These are phyloP conservation scores for Pterophyllum scalare DNA, from an alignment of 2,113 vertebrate species.

Conservation along the genomic window DNA sequence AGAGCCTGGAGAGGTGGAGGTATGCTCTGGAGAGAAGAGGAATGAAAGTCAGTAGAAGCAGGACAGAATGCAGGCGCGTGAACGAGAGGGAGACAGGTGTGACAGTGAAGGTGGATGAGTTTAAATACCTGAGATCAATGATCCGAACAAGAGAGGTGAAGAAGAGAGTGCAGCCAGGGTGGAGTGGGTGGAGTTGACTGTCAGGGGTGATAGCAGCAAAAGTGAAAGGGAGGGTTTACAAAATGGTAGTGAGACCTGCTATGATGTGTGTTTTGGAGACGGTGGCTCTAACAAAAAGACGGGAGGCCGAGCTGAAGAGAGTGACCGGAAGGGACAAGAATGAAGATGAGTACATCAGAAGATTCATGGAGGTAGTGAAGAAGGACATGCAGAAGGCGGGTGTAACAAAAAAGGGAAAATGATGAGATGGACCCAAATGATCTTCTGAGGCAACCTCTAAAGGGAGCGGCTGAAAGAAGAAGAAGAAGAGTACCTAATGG, in stretches of 20 bases:
- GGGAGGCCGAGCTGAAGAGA: neutral
- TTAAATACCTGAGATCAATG: rapidly evolving
- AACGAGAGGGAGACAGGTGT: neutral
- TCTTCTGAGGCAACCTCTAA: too few relatives aligned
- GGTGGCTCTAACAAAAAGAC: rapidly evolving
- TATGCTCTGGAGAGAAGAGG: neutral
- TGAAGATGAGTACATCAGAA: neutral
- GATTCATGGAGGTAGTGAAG: too few relatives aligned
- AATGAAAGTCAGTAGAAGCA: too few relatives aligned
- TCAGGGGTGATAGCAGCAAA: neutral
- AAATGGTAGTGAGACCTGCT: neutral
- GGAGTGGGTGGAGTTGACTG: too few relatives aligned
- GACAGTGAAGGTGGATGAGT: neutral
- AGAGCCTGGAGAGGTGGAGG: rapidly evolving
- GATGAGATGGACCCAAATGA: too few relatives aligned
- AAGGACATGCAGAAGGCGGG: too few relatives aligned
- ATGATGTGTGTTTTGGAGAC: neutral
- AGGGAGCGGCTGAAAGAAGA: too few relatives aligned
- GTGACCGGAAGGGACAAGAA: neutral
- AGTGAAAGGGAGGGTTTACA: neutral
- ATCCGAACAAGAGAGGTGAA: neutral
- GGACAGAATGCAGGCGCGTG: rapidly evolving
- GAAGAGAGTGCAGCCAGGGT: neutral
- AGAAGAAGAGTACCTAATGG: too few relatives aligned
- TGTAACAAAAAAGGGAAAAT: too few relatives aligned